Conservation (phyloP, 2,113 vertebrate genomes). For the cat (Felis catus) region F.catus_Fca126_mat1.0 CM031423.1:6134501-6135000, state of each 20-base stretch:
- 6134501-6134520: background rate
- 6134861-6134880: accelerated
- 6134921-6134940: slow-evolving; percentile 74
- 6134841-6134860: background rate
- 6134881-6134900: background rate
- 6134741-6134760: background rate
- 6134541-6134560: background rate
- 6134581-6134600: background rate
- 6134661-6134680: background rate
- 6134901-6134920: background rate
- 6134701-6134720: background rate
- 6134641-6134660: background rate
- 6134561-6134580: background rate
- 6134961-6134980: slow-evolving; percentile 95
- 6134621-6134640: background rate
- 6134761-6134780: background rate
- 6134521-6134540: background rate
- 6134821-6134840: background rate
- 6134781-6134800: background rate
- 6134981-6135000: slow-evolving; percentile 94
- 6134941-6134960: slow-evolving; percentile 92
- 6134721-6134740: background rate
- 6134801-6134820: background rate
- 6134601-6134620: background rate
- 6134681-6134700: background rate